Conservation (phyloP, 2,113 vertebrate species). For the Aphelocoma coerulescens region DNA sequence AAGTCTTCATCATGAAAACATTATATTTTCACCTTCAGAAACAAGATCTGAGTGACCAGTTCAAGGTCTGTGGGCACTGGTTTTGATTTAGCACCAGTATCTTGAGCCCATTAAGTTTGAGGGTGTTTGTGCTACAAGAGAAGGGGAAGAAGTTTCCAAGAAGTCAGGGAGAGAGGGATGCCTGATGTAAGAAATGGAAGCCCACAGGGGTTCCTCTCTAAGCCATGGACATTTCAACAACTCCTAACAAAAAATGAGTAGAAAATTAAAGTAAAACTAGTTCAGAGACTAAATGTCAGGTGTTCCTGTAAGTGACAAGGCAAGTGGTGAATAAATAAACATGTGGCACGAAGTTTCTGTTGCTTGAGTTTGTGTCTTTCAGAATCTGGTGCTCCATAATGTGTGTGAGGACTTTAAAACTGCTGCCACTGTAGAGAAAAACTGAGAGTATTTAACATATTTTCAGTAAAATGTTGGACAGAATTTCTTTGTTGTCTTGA, state of each 20-base stretch:
- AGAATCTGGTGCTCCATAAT: not conserved
- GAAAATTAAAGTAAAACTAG: not conserved
- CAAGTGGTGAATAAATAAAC: not conserved
- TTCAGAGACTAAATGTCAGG: not conserved
- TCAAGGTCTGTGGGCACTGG: not conserved
- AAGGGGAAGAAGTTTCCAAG: not conserved
- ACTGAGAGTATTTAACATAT: not conserved
- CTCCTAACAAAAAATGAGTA: not conserved
- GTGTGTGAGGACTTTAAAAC: not conserved
- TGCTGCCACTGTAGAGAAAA: not conserved
- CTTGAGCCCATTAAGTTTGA: not conserved
- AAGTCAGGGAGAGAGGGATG: not conserved
- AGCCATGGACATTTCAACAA: not conserved
- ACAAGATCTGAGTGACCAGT: not conserved
- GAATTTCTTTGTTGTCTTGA: not conserved
- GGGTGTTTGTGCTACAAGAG: not conserved
- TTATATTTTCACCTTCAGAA: not conserved
- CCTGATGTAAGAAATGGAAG: not conserved
- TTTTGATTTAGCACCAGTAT: not conserved
- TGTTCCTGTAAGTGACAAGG: not conserved
- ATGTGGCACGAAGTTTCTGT: not conserved
- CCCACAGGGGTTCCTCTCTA: not conserved
- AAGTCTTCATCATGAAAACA: not conserved
- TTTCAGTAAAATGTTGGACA: not conserved
- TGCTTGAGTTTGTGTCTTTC: not conserved